Conservation (phyloP, 1,140 invertebrate genomes). For the Hylaeus volcanicus region DNA sequence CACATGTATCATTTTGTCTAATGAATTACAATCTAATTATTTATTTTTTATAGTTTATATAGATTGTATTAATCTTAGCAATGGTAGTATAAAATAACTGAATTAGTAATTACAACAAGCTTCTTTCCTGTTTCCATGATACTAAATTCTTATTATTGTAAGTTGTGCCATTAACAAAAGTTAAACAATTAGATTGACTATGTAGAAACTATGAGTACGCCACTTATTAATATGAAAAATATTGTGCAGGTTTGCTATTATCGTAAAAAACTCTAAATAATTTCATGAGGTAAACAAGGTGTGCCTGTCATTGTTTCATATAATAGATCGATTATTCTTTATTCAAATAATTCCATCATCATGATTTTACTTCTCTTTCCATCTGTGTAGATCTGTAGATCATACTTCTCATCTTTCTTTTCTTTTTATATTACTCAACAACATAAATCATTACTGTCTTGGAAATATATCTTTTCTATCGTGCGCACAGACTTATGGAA, state of each 20-base stretch:
- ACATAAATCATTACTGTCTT: conserved; percentile 15
- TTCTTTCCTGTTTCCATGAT: conserved; percentile 24
- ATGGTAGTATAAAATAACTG: conserved; percentile 35
- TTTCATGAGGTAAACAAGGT: neutral
- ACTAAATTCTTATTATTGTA: neutral
- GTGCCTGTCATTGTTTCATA: neutral
- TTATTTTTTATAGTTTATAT: conserved; percentile 3
- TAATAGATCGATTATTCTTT: neutral
- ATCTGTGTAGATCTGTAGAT: neutral
- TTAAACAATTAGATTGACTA: neutral
- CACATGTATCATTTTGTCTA: conserved; percentile 8
- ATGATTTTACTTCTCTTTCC: neutral
- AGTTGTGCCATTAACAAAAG: conserved; percentile 23
- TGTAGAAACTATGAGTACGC: no score
- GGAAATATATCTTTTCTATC: conserved; percentile 22
- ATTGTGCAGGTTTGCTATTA: conserved; percentile 3
- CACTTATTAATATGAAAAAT: neutral
- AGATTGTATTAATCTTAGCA: conserved; percentile 13
- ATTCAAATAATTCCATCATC: conserved; percentile 11
- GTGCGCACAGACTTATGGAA: conserved; percentile 1
- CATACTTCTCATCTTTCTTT: neutral
- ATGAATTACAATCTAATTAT: conserved; percentile 1
- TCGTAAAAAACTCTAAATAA: neutral
- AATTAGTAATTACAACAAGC: conserved; percentile 40
- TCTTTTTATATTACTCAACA: conserved; percentile 24